Evolutionary conservation across 2,888 invertebrate genomes (phyloP).

Genomic region (Tenthredo notha): DNA sequence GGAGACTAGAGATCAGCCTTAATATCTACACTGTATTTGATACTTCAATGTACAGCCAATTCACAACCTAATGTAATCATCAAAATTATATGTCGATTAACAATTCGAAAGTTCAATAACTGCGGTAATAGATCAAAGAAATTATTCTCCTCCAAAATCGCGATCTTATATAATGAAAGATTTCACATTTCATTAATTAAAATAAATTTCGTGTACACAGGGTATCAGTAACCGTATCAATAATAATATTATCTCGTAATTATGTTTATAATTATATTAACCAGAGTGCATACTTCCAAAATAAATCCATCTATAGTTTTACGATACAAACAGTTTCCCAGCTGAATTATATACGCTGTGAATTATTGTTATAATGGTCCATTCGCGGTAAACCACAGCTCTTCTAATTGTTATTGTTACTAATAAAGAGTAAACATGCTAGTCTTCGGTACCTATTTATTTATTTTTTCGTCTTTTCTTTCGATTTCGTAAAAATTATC

Average conservation of each 20-base stretch:
- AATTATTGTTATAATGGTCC: conserved; percentile 29
- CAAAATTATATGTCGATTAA: not conserved
- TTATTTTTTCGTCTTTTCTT: not conserved
- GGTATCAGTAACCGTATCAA: not conserved
- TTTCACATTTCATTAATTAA: not conserved
- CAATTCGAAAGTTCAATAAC: not conserved
- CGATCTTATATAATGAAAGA: not conserved
- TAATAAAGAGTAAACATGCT: conserved; percentile 1
- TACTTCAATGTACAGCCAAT: not conserved
- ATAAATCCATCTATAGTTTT: conserved; percentile 1
- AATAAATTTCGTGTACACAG: not conserved
- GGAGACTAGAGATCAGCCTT: no score
- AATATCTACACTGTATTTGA: not conserved
- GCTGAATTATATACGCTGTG: not conserved
- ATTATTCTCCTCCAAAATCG: not conserved
- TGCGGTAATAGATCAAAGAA: not conserved
- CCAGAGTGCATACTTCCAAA: not conserved
- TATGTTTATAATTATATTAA: not conserved
- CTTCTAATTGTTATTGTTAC: conserved; percentile 5
- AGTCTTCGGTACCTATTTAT: not conserved
- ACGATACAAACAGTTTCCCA: conserved; percentile 8
- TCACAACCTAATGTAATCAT: conserved; percentile 11
- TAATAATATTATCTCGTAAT: not conserved
- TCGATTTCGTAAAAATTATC: not conserved
- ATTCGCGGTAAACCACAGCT: not conserved